Percentiles rank a stretch among this genome's conserved stretches.
Evolutionary conservation across 92 coral and sea anemone genomes (phyloP).

Genomic region (Anthopleura xanthogrammica): DNA sequence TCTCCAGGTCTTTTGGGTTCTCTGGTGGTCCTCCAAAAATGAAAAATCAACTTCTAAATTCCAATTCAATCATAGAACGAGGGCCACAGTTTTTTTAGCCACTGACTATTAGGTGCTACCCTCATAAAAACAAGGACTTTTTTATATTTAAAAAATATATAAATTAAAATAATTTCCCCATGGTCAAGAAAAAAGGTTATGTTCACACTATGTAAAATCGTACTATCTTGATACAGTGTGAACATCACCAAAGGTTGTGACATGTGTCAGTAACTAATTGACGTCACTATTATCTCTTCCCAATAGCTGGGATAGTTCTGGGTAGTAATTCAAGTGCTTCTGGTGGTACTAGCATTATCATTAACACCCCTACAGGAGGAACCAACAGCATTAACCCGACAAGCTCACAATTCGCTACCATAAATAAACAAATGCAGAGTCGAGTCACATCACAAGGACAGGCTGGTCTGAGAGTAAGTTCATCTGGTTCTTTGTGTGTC

Average conservation of each 20-base stretch:
- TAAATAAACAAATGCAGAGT: constrained; percentile 89
- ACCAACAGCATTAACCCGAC: constrained; percentile 68
- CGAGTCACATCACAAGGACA: constrained; percentile 71
- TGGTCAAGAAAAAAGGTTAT: too few species aligned
- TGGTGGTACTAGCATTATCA: constrained; percentile 89
- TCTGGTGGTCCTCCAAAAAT: too few species aligned
- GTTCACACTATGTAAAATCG: too few species aligned
- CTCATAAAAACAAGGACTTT: too few species aligned
- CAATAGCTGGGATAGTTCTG: constrained; percentile 53
- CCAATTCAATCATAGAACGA: too few species aligned
- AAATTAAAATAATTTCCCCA: too few species aligned
- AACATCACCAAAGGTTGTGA: neutral
- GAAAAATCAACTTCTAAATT: too few species aligned
- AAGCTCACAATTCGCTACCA: constrained; percentile 79
- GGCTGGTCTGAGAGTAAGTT: constrained; percentile 59
- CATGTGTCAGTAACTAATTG: neutral
- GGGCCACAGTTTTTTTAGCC: too few species aligned
- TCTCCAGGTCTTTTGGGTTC: too few species aligned
- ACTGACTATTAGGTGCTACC: too few species aligned
- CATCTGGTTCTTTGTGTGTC: neutral
- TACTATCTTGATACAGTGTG: neutral
- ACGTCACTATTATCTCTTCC: neutral
- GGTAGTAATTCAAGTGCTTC: constrained; percentile 62
- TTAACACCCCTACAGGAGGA: constrained; percentile 84
- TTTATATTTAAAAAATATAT: too few species aligned